Percentiles rank a stretch among this genome's conserved stretches.
Conservation (phyloP, 2,113 vertebrate genomes). For the Anseranas semipalmata region DNA sequence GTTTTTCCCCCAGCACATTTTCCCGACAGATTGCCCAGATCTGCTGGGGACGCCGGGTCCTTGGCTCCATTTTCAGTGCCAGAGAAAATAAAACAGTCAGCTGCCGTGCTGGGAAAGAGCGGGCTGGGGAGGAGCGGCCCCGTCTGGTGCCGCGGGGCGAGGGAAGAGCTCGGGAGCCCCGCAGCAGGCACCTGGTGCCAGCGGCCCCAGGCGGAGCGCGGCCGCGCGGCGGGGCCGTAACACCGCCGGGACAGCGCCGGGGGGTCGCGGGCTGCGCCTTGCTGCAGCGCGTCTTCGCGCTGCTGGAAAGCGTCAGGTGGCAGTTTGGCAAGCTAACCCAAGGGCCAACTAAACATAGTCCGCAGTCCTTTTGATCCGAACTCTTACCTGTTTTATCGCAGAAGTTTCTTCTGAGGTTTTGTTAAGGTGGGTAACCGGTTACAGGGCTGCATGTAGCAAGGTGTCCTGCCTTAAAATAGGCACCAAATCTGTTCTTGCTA, state of each 20-base stretch:
- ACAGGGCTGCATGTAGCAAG: not conserved
- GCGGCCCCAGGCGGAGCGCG: not conserved
- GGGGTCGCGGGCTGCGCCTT: no score
- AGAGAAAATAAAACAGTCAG: not conserved
- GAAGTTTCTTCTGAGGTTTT: not conserved
- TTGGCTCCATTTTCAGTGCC: not conserved
- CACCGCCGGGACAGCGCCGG: no score
- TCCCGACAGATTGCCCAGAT: not conserved
- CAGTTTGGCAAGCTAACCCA: not conserved
- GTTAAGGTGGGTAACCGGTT: not conserved
- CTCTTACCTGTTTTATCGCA: not conserved
- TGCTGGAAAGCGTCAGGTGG: not conserved
- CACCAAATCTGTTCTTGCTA: not conserved
- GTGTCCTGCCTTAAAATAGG: not conserved
- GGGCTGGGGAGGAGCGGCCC: not conserved
- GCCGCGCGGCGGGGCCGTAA: no score
- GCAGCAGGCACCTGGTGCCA: not conserved
- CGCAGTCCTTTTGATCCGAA: not conserved
- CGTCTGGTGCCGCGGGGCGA: not conserved
- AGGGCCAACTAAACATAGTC: not conserved
- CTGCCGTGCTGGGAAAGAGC: not conserved
- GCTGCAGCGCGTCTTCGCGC: not conserved
- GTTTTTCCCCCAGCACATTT: not conserved
- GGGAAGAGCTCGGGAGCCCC: not conserved
- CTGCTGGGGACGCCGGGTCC: not conserved